Conservation (phyloP, 1,140 invertebrate genomes). For the Drusus annulatus region DNA sequence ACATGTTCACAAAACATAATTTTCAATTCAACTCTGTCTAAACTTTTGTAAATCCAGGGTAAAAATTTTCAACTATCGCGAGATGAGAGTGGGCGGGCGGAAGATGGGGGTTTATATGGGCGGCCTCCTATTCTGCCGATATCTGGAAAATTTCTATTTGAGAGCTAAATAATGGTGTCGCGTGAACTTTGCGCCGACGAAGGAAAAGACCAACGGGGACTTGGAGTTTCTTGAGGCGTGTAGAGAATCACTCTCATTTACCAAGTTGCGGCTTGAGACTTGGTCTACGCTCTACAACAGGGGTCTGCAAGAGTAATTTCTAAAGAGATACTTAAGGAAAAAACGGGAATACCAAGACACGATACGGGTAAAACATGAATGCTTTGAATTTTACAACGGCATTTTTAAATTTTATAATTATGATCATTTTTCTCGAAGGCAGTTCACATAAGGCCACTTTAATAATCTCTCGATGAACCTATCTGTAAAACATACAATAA, state of each 20-base stretch:
- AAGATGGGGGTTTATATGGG: background rate
- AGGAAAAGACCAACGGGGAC: background rate
- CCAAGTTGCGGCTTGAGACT: conserved; percentile 3
- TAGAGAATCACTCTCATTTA: background rate
- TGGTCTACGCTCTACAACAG: background rate
- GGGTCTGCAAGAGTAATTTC: background rate
- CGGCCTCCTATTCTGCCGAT: background rate
- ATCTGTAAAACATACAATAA: too few species aligned
- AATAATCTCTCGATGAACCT: too few species aligned
- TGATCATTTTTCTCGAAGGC: too few species aligned
- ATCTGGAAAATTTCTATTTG: conserved; percentile 8
- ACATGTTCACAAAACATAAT: background rate
- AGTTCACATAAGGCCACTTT: too few species aligned
- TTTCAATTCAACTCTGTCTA: background rate
- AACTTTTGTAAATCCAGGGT: background rate
- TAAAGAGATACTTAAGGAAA: too few species aligned
- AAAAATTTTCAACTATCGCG: background rate
- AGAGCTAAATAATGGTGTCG: conserved; percentile 1
- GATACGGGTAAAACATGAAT: too few species aligned
- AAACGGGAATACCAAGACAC: too few species aligned
- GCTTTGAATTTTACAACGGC: too few species aligned
- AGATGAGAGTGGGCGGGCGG: too few species aligned
- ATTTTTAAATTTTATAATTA: too few species aligned
- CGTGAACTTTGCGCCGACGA: background rate
- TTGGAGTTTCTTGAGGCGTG: background rate